Evolutionary conservation across 1,140 invertebrate genomes (phyloP).

Genomic region (Centruroides vittatus): DNA sequence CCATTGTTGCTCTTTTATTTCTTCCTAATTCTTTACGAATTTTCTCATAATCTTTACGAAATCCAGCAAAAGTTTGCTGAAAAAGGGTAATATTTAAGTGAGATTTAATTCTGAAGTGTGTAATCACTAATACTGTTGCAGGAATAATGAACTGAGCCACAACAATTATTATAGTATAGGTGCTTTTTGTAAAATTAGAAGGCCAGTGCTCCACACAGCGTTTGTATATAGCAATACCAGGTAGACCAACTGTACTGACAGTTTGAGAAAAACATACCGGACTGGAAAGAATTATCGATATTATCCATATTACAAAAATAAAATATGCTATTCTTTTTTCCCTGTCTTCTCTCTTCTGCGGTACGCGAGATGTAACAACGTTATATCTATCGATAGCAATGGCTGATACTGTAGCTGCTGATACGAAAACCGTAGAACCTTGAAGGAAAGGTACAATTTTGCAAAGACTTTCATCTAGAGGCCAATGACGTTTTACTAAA

Average conservation of each 20-base stretch:
- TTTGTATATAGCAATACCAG: conserved; percentile 26
- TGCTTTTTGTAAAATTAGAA: conserved; percentile 26
- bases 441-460: conserved; percentile 41
- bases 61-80: not conserved
- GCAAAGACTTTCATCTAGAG: conserved; percentile 34
- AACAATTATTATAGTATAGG: conserved; percentile 37
- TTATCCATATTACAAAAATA: conserved; percentile 37
- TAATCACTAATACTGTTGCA: conserved; percentile 35
- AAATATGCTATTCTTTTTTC: conserved; percentile 1
- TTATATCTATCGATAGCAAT: conserved; percentile 44
- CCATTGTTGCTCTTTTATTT: conserved; percentile 35
- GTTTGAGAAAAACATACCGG: conserved; percentile 35
- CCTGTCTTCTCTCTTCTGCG: conserved; percentile 18
- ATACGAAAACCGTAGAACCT: conserved; percentile 44
- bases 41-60: conserved; percentile 12
- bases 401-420: conserved; percentile 42
- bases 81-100: conserved; percentile 25
- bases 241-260: conserved; percentile 27
- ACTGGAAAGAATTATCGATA: conserved; percentile 35
- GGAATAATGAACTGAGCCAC: conserved; percentile 41
- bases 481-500: conserved; percentile 28
- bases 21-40: conserved; percentile 31
- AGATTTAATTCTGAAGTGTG: conserved; percentile 37
- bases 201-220: conserved; percentile 34
- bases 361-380: conserved; percentile 33